These are phyloP conservation scores for Hozukius guyotensis DNA, from an alignment of 2,797 vertebrate species.

Conservation along the genomic window DNA sequence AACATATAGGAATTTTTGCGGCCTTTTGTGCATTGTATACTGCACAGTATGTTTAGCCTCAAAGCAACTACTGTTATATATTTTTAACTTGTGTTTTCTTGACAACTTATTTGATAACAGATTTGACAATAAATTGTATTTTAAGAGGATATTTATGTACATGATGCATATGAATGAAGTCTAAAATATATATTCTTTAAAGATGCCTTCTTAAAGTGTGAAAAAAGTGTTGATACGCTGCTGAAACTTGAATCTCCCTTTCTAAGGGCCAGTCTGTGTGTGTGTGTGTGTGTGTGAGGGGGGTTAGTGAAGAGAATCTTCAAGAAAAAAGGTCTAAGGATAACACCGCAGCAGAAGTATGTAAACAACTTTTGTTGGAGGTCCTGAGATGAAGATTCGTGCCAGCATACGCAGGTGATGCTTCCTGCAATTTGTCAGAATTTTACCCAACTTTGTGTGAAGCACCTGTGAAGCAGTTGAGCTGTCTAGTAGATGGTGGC, in stretches of 20 bases:
- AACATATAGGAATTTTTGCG: slow-evolving; percentile 68
- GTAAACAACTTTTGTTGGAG: slow-evolving; percentile 76
- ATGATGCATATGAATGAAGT: not conserved
- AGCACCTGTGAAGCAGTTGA: slow-evolving; percentile 67
- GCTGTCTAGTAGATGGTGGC: slow-evolving; percentile 42
- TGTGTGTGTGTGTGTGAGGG: not conserved
- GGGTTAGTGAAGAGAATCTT: not conserved
- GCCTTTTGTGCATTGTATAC: slow-evolving; percentile 52
- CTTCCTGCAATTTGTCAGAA: slow-evolving; percentile 66
- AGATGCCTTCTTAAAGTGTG: not conserved
- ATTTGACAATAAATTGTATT: not conserved
- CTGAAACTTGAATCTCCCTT: not conserved
- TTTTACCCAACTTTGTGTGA: slow-evolving; percentile 68
- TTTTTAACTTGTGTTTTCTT: slow-evolving; percentile 6
- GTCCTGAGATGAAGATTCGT: slow-evolving; percentile 42
- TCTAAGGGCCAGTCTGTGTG: not conserved
- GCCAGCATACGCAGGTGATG: slow-evolving; percentile 61
- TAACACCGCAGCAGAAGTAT: slow-evolving; percentile 69
- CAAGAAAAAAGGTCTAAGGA: slow-evolving; percentile 48
- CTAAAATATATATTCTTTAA: not conserved
- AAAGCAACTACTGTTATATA: slow-evolving; percentile 12
- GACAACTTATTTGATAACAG: not conserved
- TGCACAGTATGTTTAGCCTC: slow-evolving; percentile 24
- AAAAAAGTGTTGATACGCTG: not conserved
- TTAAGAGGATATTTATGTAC: not conserved